Percentiles rank a stretch among this genome's conserved stretches.
These are phyloP conservation scores for Neogale vison DNA, from an alignment of 2,113 vertebrate species.

Conservation along the genomic window DNA sequence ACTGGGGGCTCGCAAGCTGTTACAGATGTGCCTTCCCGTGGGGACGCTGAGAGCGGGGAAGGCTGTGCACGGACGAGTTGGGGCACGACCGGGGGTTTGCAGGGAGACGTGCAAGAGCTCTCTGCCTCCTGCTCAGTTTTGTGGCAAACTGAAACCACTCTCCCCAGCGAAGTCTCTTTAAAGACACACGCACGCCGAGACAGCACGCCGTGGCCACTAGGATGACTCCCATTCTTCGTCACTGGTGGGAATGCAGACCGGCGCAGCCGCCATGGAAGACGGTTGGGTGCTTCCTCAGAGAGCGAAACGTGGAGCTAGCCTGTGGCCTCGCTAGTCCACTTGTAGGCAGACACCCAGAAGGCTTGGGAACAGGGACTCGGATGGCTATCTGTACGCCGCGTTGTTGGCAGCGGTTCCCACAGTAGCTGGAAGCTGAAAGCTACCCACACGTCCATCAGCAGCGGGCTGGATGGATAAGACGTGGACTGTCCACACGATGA, in stretches of 20 bases:
- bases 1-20: accelerated
- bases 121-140: background rate
- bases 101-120: background rate
- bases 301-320: background rate
- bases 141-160: background rate
- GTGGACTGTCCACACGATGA: background rate
- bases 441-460: background rate
- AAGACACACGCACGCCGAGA: background rate
- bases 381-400: accelerated
- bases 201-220: background rate
- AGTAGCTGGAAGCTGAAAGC: background rate
- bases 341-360: background rate
- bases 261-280: background rate
- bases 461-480: background rate
- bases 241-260: background rate
- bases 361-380: background rate
- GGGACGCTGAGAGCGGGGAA: background rate
- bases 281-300: background rate
- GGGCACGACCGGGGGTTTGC: background rate
- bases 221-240: background rate
- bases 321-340: background rate
- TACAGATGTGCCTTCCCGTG: background rate
- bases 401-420: accelerated
- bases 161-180: background rate
- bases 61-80: background rate